Conservation (phyloP, 2,797 vertebrate genomes). For the Gymnoscopelus braueri region DNA sequence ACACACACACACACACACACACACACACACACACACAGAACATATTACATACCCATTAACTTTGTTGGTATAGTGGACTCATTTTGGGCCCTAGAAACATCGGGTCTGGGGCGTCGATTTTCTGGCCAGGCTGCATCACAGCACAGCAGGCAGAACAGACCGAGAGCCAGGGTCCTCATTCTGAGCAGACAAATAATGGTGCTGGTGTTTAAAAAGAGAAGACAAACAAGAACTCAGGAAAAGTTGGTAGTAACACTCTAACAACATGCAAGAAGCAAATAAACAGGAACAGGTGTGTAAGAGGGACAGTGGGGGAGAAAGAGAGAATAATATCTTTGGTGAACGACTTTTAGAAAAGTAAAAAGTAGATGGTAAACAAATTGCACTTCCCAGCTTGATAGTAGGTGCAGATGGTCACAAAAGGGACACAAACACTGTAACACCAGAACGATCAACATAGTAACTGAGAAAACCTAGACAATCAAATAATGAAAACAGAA, state of each 20-base stretch:
- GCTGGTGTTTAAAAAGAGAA: conserved; percentile 12
- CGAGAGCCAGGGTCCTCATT: conserved; percentile 79
- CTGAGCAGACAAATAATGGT: conserved; percentile 32
- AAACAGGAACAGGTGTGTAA: not conserved
- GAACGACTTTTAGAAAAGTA: too few species aligned
- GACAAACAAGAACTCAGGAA: conserved; percentile 2
- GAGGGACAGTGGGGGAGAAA: too few species aligned
- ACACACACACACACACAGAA: too few species aligned
- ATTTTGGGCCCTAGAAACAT: conserved; percentile 53
- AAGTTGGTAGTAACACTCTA: not conserved
- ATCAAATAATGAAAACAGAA: too few species aligned
- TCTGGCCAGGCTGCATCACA: conserved; percentile 67
- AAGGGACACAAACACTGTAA: too few species aligned
- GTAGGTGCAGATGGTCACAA: too few species aligned
- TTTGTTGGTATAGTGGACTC: conserved; percentile 57
- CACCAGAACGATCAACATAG: too few species aligned
- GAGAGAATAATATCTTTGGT: not conserved
- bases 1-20: not conserved
- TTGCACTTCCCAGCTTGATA: too few species aligned
- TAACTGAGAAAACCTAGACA: too few species aligned
- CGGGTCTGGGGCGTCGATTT: conserved; percentile 58
- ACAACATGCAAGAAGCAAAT: not conserved
- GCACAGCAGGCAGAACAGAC: conserved; percentile 76
- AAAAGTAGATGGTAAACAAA: too few species aligned
- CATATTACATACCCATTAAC: conserved; percentile 70